Percentiles rank a stretch among this genome's conserved stretches.
Evolutionary conservation across 2,797 vertebrate genomes (phyloP).

Genomic region (Hirundo rustica): DNA sequence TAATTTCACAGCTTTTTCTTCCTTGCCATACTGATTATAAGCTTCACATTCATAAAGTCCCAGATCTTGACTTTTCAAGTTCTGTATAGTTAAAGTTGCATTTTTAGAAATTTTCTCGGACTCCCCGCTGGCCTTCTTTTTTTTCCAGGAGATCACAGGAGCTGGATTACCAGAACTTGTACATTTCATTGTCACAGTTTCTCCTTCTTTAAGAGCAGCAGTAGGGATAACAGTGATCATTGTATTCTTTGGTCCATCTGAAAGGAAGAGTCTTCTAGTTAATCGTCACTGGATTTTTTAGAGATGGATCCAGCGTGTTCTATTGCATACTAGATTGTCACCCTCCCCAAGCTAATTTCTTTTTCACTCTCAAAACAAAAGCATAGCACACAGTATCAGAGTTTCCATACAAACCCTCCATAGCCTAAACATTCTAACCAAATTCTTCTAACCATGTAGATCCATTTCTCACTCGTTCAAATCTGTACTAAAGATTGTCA

Average conservation of each 20-base stretch:
- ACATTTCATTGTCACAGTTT: conserved; percentile 79
- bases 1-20: conserved; percentile 69
- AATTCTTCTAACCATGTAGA: not conserved
- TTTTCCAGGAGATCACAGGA: conserved; percentile 77
- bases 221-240: conserved; percentile 62
- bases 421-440: not conserved
- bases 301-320: not conserved
- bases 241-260: conserved; percentile 72
- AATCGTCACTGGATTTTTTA: not conserved
- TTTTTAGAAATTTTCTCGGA: conserved; percentile 56
- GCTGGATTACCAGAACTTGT: conserved; percentile 77
- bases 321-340: not conserved
- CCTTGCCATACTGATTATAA: conserved; percentile 76
- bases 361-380: not conserved
- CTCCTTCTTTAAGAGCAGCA: conserved; percentile 78
- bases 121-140: conserved; percentile 4
- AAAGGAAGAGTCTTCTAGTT: conserved; percentile 17
- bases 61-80: conserved; percentile 71
- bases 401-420: not conserved
- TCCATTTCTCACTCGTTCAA: not conserved
- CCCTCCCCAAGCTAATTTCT: not conserved
- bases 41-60: conserved; percentile 84
- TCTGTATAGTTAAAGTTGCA: conserved; percentile 73
- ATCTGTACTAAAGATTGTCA: not conserved
- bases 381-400: not conserved